A percentile compares a stretch with the other conserved stretches of the same genome.
Conservation (phyloP, 2,888 invertebrate genomes). For the Epiblema foenella region DNA sequence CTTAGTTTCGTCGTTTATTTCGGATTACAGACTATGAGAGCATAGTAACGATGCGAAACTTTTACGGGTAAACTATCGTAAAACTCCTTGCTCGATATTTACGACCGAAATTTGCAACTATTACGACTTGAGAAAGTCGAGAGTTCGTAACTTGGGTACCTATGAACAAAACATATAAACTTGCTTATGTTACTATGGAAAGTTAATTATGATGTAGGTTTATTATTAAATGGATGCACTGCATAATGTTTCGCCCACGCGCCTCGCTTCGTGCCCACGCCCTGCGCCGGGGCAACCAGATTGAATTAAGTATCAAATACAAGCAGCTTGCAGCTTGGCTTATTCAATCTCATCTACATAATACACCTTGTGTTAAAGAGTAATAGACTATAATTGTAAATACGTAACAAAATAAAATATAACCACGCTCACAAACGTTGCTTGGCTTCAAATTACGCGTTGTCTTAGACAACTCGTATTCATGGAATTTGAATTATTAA, state of each 20-base stretch:
- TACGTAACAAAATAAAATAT: conserved; percentile 6
- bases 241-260: conserved; percentile 51
- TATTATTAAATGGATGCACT: conserved; percentile 39
- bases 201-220: conserved; percentile 45
- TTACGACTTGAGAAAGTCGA: conserved; percentile 40
- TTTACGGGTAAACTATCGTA: conserved; percentile 39
- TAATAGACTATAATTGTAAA: conserved; percentile 18
- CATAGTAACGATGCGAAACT: conserved; percentile 23
- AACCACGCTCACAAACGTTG: conserved; percentile 14
- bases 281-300: conserved; percentile 38
- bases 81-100: conserved; percentile 33
- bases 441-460: conserved; percentile 23
- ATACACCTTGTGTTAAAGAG: conserved; percentile 11
- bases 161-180: conserved; percentile 33
- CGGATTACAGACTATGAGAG: conserved; percentile 21
- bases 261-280: conserved; percentile 46
- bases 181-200: conserved; percentile 47
- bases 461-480: conserved; percentile 4
- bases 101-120: conserved; percentile 42
- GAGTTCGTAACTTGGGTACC: conserved; percentile 33
- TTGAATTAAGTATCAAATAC: conserved; percentile 43
- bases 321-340: conserved; percentile 48
- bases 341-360: conserved; percentile 17
- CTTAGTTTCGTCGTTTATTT: conserved; percentile 43
- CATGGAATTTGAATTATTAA: not conserved